Evolutionary conservation across 2,797 vertebrate genomes (phyloP).

Genomic region (Argya squamiceps): DNA sequence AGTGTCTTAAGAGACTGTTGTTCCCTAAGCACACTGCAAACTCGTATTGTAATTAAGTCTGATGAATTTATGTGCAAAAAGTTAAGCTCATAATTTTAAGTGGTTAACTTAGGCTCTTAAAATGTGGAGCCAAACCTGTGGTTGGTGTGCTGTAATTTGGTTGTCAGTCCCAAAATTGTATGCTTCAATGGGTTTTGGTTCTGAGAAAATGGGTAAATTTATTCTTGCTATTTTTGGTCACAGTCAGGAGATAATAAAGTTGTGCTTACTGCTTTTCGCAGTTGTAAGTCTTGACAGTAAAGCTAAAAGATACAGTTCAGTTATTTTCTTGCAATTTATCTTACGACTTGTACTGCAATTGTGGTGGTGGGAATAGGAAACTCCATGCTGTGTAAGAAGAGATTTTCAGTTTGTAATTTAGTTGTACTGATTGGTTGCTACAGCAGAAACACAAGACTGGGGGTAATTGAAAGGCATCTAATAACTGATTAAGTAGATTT

Average conservation of each 20-base stretch:
- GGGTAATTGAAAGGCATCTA: neutral
- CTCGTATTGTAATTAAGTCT: neutral
- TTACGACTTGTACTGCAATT: neutral
- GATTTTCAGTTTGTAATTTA: neutral
- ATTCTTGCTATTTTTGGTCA: neutral
- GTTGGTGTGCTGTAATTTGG: neutral
- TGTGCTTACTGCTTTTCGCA: neutral
- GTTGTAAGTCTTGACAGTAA: neutral
- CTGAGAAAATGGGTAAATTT: neutral
- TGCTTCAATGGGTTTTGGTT: neutral
- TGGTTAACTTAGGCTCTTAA: neutral
- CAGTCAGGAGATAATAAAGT: neutral
- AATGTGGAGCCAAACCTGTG: neutral
- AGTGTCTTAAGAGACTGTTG: neutral
- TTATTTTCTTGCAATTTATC: conserved; percentile 1
- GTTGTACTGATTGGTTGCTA: neutral
- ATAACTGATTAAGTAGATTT: neutral
- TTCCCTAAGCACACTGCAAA: neutral
- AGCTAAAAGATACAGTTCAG: neutral
- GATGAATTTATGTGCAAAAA: neutral
- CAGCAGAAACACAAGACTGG: neutral
- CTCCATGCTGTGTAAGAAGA: neutral
- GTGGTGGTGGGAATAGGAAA: neutral
- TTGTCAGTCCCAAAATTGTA: neutral
- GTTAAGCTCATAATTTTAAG: neutral